Percentiles rank a stretch among this genome's conserved stretches.
Conservation (phyloP, 2,797 vertebrate genomes). For the Enteromius mattozi region DNA sequence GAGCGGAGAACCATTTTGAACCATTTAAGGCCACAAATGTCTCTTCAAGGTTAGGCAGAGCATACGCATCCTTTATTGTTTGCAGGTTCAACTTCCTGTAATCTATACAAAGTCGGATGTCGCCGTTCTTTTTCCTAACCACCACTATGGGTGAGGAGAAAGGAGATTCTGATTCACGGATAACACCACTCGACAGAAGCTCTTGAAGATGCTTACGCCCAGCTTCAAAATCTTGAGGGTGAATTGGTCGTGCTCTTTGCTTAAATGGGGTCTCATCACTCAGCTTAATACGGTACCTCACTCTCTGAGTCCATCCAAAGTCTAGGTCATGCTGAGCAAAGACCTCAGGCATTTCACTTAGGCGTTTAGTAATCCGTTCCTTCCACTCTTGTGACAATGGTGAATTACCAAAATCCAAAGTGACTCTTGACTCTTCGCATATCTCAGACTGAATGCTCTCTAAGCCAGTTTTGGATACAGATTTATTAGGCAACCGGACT, state of each 20-base stretch:
- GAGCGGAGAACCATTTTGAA: background rate
- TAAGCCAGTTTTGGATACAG: background rate
- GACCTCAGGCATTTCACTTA: slow-evolving; percentile 1
- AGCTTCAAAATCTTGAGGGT: background rate
- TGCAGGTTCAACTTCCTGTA: background rate
- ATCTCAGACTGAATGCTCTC: background rate
- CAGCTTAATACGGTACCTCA: background rate
- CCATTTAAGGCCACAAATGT: background rate
- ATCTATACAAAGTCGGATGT: background rate
- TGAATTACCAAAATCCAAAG: background rate
- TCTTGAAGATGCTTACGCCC: background rate
- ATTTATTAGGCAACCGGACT: background rate
- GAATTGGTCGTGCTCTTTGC: background rate
- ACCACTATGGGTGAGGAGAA: background rate
- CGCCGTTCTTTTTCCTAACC: background rate
- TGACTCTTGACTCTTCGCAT: background rate
- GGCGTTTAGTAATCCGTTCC: background rate
- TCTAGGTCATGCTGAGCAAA: background rate
- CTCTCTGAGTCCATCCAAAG: background rate
- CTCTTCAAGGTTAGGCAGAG: background rate
- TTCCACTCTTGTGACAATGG: slow-evolving; percentile 1
- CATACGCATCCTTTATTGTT: background rate
- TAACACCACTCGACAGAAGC: background rate
- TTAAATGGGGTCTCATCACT: background rate
- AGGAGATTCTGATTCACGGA: background rate